Base-by-base conservation (phyloP, 2,113 vertebrate species). In the Bufo bufo region DNA sequence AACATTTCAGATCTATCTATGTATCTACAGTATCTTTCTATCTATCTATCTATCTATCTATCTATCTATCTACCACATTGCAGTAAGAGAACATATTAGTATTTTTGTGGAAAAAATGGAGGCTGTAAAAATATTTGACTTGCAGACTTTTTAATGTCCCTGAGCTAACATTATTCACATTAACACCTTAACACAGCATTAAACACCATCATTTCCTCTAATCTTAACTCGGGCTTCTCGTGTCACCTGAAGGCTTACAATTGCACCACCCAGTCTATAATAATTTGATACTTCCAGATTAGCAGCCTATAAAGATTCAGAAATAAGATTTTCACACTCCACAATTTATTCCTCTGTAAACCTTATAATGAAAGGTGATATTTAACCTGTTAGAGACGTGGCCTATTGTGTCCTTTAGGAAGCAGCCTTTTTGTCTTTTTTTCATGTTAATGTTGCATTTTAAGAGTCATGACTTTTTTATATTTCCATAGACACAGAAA, bases 221-320 rank as follows among this genome's bases (percentile, higher is more conserved):
- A 80, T 79, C 23, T 69, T 56, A 43, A 69, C 59, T 65, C 74
- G 20, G 74, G 45, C 45, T 80, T 86, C 61, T 33, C 4, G n/a
- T 54, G 61, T 86, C 74, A 86, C 77, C 85, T 63, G 8, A 69
- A 86, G 49, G 23, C 61, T 79, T 69, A 79, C 14, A 78, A 12
- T 49, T 12, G 14, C 75, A 69, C 23, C 20, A 19, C 14, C 4
- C 85, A 66, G 47, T 8, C 75, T 80, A 69, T 20, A 80, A 86
- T 77, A 79, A 47, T 74, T 54, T 86, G 75, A 86, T 77, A 86
- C 75, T 52, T 86, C 59, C 77, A 59, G 20, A 23, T 78, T 86
- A 78, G 49, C 72, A 86, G 74, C 19, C 74, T 65, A 77, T 86
- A 86, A 78, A 66, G 50, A 71, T 33, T 84, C 63, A 23, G 49